Conservation (phyloP, 2,113 vertebrate species). For the Pelusios castaneus region DNA sequence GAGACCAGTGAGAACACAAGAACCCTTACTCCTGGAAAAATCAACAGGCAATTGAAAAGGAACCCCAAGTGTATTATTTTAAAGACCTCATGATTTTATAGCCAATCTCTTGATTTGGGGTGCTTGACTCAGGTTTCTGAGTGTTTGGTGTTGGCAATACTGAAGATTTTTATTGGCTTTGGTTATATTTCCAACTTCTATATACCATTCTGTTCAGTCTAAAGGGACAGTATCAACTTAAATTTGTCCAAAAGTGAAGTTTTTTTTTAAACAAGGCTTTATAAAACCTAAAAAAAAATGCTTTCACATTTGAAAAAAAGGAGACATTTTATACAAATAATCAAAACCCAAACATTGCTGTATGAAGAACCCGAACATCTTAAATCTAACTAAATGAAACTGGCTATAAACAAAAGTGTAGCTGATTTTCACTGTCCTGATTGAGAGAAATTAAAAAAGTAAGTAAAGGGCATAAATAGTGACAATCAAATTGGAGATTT, state of each 20-base stretch:
- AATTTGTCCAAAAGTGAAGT: not conserved
- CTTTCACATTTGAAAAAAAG: not conserved
- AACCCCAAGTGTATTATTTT: too few relatives aligned
- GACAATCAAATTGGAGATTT: not conserved
- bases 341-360: not conserved
- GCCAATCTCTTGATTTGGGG: too few relatives aligned
- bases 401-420: not conserved
- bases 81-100: too few relatives aligned
- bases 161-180: not conserved
- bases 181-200: not conserved
- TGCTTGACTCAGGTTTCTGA: too few relatives aligned
- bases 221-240: not conserved
- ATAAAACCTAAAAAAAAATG: not conserved
- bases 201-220: not conserved
- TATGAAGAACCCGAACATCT: not conserved
- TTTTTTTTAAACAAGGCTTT: fast-evolving
- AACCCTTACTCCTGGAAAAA: too few relatives aligned
- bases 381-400: not conserved
- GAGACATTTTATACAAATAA: not conserved
- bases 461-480: not conserved
- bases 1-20: too few relatives aligned
- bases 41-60: too few relatives aligned
- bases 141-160: too few relatives aligned
- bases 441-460: not conserved
- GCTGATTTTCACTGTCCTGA: not conserved